Conservation (phyloP, 2,797 vertebrate species). For the Tympanoctomys barrerae region DNA sequence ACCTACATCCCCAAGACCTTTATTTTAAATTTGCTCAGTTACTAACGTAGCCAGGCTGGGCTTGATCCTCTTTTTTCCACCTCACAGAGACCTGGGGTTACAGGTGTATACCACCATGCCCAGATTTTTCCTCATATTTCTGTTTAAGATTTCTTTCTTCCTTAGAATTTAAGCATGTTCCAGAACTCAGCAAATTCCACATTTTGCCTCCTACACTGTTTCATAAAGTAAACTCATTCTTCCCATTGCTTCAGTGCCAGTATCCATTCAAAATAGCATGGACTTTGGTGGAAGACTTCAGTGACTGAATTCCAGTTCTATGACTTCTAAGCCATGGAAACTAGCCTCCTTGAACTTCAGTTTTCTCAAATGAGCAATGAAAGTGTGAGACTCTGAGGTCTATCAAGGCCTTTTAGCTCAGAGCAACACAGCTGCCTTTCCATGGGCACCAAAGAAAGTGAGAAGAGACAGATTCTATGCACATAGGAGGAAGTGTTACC, state of each 20-base stretch:
- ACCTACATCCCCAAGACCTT: neutral
- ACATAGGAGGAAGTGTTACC: neutral
- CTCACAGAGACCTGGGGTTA: neutral
- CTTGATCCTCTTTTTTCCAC: neutral
- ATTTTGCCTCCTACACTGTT: neutral
- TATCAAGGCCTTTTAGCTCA: neutral
- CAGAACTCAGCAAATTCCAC: neutral
- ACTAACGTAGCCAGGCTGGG: neutral
- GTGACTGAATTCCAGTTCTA: neutral
- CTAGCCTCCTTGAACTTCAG: neutral
- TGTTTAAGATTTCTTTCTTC: neutral
- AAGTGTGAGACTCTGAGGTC: neutral
- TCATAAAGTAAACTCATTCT: neutral
- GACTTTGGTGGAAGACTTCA: neutral
- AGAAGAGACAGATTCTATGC: neutral
- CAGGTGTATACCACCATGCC: neutral
- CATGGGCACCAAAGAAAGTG: neutral
- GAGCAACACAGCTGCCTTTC: neutral
- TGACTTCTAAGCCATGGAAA: neutral
- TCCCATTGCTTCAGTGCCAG: neutral
- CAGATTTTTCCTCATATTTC: neutral
- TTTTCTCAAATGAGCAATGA: slow-evolving; percentile 37
- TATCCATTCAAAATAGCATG: neutral
- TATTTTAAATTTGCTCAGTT: neutral
- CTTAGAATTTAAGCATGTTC: neutral